Evolutionary conservation across 2,113 vertebrate genomes (phyloP).

Genomic region (Polypterus senegalus): DNA sequence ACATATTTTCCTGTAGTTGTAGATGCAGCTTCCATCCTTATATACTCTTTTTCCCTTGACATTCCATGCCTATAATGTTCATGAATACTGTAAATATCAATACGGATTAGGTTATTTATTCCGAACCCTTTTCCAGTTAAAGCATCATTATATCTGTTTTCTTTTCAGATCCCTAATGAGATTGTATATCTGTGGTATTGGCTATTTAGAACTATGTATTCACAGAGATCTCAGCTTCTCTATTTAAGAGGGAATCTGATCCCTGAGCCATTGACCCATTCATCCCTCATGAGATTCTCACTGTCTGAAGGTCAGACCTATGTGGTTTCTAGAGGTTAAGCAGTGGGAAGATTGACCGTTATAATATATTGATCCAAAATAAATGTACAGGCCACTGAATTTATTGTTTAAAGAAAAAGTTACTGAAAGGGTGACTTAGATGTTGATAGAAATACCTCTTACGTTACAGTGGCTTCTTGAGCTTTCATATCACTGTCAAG

Average conservation of each 20-base stretch:
- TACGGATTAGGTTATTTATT: too few relatives aligned
- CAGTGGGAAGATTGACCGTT: slow-evolving; percentile 10
- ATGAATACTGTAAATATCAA: too few relatives aligned
- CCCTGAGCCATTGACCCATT: slow-evolving; percentile 14
- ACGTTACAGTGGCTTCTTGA: too few relatives aligned
- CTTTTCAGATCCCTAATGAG: neutral
- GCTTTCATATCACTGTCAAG: too few relatives aligned
- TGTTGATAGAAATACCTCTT: too few relatives aligned
- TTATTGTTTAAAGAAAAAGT: neutral
- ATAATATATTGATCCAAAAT: slow-evolving; percentile 11
- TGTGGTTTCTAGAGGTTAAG: slow-evolving; percentile 4
- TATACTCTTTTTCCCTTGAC: too few relatives aligned
- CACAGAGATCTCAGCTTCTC: slow-evolving; percentile 1
- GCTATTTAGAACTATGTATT: neutral
- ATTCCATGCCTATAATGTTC: too few relatives aligned
- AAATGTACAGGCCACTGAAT: slow-evolving; percentile 14
- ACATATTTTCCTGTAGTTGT: too few relatives aligned
- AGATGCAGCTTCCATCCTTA: too few relatives aligned
- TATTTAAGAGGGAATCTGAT: slow-evolving; percentile 12
- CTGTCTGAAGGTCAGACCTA: slow-evolving; percentile 17
- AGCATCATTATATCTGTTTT: too few relatives aligned
- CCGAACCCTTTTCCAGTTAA: too few relatives aligned
- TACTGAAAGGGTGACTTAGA: too few relatives aligned
- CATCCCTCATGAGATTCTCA: slow-evolving; percentile 10
- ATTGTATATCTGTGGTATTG: neutral